Conservation (phyloP, 2,113 vertebrate genomes). For the Saguinus midas region DNA sequence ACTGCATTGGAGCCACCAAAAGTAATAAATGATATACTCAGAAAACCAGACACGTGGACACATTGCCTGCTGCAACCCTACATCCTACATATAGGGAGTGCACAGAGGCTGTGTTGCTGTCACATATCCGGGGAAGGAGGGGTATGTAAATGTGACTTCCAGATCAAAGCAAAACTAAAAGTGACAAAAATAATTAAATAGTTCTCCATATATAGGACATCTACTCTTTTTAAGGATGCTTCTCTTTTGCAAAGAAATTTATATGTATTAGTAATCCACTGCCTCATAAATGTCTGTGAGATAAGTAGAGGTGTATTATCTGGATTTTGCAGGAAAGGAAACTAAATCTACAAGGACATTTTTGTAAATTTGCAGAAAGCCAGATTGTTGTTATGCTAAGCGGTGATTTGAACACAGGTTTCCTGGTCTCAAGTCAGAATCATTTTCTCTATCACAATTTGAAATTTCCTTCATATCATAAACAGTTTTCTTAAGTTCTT, state of each 20-base stretch:
- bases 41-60: background rate
- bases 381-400: background rate
- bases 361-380: background rate
- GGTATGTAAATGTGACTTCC: background rate
- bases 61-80: background rate
- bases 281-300: background rate
- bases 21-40: background rate
- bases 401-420: background rate
- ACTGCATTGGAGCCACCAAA: background rate
- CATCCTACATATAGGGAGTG: background rate
- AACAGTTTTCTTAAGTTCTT: background rate
- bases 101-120: fast-evolving
- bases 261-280: background rate
- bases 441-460: background rate
- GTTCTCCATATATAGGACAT: background rate
- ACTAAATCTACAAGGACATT: background rate
- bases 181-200: background rate
- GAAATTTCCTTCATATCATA: background rate
- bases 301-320: background rate
- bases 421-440: background rate
- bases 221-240: background rate
- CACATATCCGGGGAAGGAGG: background rate
- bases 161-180: background rate
- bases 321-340: background rate
- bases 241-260: background rate